A percentile compares a stretch with the other conserved stretches of the same genome.
Conservation (phyloP, 2,113 vertebrate species). For the Pachycephala philippinensis region DNA sequence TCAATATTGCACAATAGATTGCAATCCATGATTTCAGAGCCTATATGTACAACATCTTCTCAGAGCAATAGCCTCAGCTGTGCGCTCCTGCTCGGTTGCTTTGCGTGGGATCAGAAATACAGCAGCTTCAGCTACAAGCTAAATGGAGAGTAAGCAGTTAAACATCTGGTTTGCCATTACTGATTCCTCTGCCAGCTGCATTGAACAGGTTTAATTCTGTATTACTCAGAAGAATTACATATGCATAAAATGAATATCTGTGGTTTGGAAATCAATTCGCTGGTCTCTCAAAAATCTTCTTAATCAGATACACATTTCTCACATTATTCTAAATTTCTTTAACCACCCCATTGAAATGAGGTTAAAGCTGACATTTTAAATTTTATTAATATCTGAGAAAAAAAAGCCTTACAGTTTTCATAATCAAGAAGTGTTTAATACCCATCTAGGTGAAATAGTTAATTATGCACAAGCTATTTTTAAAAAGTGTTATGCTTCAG, state of each 20-base stretch:
- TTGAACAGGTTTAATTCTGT: neutral
- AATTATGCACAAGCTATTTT: slow-evolving; percentile 30
- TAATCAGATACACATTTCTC: neutral
- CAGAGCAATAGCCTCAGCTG: neutral
- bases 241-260: neutral
- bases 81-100: neutral
- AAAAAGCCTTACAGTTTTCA: slow-evolving; percentile 19
- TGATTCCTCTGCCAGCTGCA: neutral
- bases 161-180: neutral
- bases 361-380: slow-evolving; percentile 18
- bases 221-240: slow-evolving; percentile 1
- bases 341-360: neutral
- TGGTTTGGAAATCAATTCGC: neutral
- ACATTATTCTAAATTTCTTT: neutral
- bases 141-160: neutral
- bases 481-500: neutral
- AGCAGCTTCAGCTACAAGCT: neutral
- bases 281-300: neutral
- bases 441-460: slow-evolving; percentile 14
- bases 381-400: neutral
- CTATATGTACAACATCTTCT: neutral
- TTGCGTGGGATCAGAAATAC: neutral
- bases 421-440: slow-evolving; percentile 23
- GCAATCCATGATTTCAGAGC: neutral
- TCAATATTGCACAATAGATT: neutral